Conservation (phyloP, 2,797 vertebrate genomes). For the Myiothlypis coronata region DNA sequence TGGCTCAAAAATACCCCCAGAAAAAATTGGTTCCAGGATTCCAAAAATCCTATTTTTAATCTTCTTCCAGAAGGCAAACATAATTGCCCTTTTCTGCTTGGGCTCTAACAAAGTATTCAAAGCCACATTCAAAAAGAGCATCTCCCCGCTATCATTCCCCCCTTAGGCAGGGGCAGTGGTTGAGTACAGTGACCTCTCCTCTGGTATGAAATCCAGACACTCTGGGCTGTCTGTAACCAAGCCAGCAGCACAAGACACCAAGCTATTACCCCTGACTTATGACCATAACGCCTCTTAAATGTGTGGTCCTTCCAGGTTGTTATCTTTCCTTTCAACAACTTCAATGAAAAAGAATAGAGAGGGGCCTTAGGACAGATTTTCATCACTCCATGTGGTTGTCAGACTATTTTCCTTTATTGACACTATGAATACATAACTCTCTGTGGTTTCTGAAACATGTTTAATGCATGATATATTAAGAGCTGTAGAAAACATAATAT, state of each 20-base stretch:
- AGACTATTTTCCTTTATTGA: constrained; percentile 47
- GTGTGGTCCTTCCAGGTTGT: not conserved
- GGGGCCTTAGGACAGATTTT: not conserved
- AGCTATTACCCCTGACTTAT: constrained; percentile 6
- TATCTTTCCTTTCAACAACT: constrained; percentile 10
- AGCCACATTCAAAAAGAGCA: not conserved
- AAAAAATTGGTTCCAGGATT: constrained; percentile 8
- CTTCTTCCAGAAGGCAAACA: not conserved
- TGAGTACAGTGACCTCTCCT: not conserved
- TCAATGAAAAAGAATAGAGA: not conserved
- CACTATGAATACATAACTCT: constrained; percentile 45
- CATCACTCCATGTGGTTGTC: constrained; percentile 35
- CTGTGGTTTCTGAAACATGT: constrained; percentile 48
- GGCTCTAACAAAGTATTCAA: not conserved
- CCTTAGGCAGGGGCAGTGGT: not conserved
- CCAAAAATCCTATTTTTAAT: not conserved
- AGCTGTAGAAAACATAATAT: constrained; percentile 64
- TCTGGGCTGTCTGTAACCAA: constrained; percentile 18
- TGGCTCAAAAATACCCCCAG: not conserved
- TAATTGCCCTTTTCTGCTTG: not conserved
- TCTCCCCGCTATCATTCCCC: not conserved
- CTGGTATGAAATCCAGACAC: not conserved
- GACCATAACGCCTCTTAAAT: not conserved
- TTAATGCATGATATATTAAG: constrained; percentile 72
- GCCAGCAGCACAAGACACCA: not conserved